Evolutionary conservation across 2,113 vertebrate genomes (phyloP).

Genomic region (Psilopogon haemacephalus): DNA sequence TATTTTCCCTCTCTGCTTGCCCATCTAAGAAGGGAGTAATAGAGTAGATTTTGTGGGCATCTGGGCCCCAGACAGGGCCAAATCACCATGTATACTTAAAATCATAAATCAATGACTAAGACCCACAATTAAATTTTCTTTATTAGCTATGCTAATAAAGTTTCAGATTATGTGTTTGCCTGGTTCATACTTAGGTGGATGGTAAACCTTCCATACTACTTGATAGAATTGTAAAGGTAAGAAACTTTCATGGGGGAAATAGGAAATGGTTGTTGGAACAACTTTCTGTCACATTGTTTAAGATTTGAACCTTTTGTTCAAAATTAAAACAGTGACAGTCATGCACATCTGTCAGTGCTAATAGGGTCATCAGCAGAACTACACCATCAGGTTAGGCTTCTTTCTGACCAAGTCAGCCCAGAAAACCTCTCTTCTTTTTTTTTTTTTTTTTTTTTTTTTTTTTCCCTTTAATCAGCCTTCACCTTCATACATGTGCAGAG

Average conservation of each 20-base stretch:
- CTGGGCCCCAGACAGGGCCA: no score
- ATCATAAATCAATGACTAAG: neutral
- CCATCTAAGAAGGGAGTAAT: no score
- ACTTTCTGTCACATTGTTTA: neutral
- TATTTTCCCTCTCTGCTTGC: no score
- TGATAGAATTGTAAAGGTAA: neutral
- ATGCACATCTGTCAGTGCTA: neutral
- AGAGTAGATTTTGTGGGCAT: no score
- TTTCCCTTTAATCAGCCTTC: no score
- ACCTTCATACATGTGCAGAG: no score
- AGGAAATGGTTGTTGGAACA: neutral
- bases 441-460: no score
- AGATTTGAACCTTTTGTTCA: neutral
- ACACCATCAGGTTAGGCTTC: no score
- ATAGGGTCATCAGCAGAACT: neutral
- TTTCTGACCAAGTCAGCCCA: neutral
- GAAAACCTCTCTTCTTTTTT: neutral
- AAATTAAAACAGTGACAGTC: neutral
- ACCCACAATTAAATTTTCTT: neutral
- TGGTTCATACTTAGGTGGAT: neutral
- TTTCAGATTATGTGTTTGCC: neutral
- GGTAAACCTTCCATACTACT: neutral
- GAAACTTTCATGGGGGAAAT: neutral
- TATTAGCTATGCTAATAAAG: neutral
- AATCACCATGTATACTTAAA: neutral